Evolutionary conservation across 2,888 invertebrate species (phyloP), one percentile per base, ranked within the genome.

Genomic region (Lamellibrachia satsuma): DNA sequence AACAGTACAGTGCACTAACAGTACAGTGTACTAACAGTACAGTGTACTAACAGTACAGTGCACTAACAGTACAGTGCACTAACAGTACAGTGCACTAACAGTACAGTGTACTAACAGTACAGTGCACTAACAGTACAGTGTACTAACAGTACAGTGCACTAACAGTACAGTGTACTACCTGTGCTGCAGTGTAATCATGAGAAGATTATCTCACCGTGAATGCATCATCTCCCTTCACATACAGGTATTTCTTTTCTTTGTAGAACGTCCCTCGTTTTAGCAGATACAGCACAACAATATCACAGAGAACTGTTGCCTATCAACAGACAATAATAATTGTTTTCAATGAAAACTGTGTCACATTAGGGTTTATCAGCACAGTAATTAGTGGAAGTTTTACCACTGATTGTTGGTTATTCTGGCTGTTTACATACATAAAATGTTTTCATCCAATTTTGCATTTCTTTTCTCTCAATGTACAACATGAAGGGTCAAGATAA

Each of bases 171-270:
- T 75, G 39, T 39, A 39, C 39, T 39, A 39, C 39, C 39, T 39
- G 39, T 39, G 39, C 39, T 39, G 39, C 39, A 39, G 39, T 39
- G 39, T 39, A 39, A 39, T 39, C 6, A 22, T 6, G 75, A 75
- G n/a, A 2, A 22, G 15, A 22, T 75, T 6, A 75, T 22, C 75
- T 93, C 93, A 95, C 95, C 95, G 95, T 94, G 92, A 95, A 95
- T 4, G 95, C 95, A 94, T 96, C 96, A 57, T 95, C 95, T 7
- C 95, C 95, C 98, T 95, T 98, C 98, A 95, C 98, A 98, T 96
- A 98, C 98, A 95, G 95, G 94, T 95, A 96, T 93, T 97, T 96
- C 94, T 96, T 96, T 4, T 96, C 95, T 93, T 95, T 94, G 94
- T 96, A 97, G 92, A 95, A 95, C 7, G 94, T 52, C 55, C 95